Base-by-base conservation (phyloP, 2,888 invertebrate species). In the Itoplectis maculator region DNA sequence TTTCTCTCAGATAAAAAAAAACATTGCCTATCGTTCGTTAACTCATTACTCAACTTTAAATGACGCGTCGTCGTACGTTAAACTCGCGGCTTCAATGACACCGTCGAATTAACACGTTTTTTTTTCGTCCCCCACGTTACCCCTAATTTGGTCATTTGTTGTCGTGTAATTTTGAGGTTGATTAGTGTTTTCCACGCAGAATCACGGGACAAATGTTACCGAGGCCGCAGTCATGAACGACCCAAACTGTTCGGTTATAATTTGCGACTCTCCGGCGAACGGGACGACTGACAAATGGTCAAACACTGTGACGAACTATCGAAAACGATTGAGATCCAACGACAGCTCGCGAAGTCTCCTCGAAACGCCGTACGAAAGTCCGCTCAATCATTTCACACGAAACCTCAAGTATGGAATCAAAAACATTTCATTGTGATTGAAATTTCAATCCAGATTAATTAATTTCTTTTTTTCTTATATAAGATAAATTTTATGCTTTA, bases 241-340 rank as follows among this genome's bases (percentile, higher is more conserved):
- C 9, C 56, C 56, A 7, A 82, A 86, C 79, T 83, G 84, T 68
- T 83, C 86, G 40, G 81, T 86, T 11, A 79, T 83, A 18, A 77
- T 86, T 45, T 82, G 84, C 66, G 86, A 86, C n/a, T 74, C 85
- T 2, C 83, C 85, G 49, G 69, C 73, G 29, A 40, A 59, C 2
- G 65, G 40, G n/a, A 79, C 18, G 13, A 18, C 20, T 13, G 18
- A 35, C 0, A n/a, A 7, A 6, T 54, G 35, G 49, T 13, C 3
- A 11, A 18, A 15, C 47, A 8, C 11, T 0, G 5, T 69, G 9
- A 56, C 54, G 20, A 51, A 82, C 61, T 82, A 61, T 42, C 74
- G 70, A 15, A 77, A 79, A 45, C 61, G 81, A 29, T 78, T 82
- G 20, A 45, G 79, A 45, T 82, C 81, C 18, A 61, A 49, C 8